Evolutionary conservation across 2,888 invertebrate species (phyloP), one percentile per base, ranked within the genome.

Genomic region (Caenorhabditis drosophilae): DNA sequence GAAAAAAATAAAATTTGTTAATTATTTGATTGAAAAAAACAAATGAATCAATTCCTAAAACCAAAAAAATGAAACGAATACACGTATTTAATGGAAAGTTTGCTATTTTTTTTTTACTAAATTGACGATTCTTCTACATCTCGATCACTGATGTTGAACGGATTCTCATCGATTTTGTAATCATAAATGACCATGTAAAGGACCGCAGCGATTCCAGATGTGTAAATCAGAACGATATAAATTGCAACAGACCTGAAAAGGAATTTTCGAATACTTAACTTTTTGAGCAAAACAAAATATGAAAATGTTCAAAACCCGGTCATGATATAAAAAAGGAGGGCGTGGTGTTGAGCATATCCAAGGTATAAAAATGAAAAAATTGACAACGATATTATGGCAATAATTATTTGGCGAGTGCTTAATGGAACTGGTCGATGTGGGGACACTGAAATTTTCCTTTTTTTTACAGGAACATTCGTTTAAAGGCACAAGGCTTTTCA

Each of bases 261-360:
- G n/a, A 36, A n/a, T 12, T 15, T 36, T 36, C n/a, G 7, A 12
- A n/a, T 15, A 36, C 9, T 12, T 36, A 36, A 4, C n/a, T 4
- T 7, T n/a, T 4, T n/a, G n/a, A 9, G 36, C 36, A 36, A 7
- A n/a, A 12, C 4, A 36, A n/a, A n/a, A 36, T n/a, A n/a, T n/a
- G 31, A 12, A 31, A 31, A 9, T 31, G 31, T 12, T 31, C 6
- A 31, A 31, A 50, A 68, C 69, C 69, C 63, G 27, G 73, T 73
- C 70, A 73, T 71, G 36, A 55, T 40, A 45, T 71, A 73, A 47
- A 73, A 73, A 6, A 73, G 52, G 31, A 61, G 35, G 11, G 60
- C 57, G 52, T 73, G 73, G 44, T 57, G 44, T 57, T 73, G 73
- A 55, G 73, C 73, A 53, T 70, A 71, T n/a, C 42, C 57, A 15